Base-by-base conservation (phyloP, 2,797 vertebrate genomes). In the Naso thynnoides region DNA sequence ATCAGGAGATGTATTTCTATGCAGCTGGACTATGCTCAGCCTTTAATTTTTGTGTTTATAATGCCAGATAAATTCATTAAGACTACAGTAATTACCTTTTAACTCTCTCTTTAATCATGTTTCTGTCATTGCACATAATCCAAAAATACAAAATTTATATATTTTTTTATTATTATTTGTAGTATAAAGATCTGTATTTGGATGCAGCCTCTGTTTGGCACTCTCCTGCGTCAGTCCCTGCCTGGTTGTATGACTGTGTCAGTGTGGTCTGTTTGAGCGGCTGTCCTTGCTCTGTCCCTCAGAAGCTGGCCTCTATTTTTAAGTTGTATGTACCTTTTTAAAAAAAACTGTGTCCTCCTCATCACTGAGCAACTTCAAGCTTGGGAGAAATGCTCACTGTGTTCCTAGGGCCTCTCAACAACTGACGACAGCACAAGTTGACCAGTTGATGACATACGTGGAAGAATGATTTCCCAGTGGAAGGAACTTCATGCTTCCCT, bases 221-320 rank as follows among this genome's bases (percentile, higher is more conserved):
- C 23, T 70, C 47, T 23, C 67, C 42, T 58, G 16, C 45, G n/a
- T 70, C 57, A 14, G 41, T 61, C 24, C 16, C 53, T 56, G n/a
- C 4, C 27, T 44, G 21, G 6, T 33, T 50, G 49, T 62, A 57
- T 41, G 49, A 41, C 27, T 69, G 45, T 64, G 72, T 75, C 41
- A 38, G 67, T 78, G 47, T 56, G 8, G 70, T 67, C 70, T 77
- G 19, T 72, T 24, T 15, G 29, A 80, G 29, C 56, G 59, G 58
- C 66, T 79, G 75, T 82, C 80, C 79, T 86, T 78, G 66, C 74
- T 67, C 42, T 42, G 74, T 78, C 71, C 81, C 75, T 76, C 50
- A 77, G 70, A 89, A 52, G 24, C 73, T 60, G 67, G 36, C 49
- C 86, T 88, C 79, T 77, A 79, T 88, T 87, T 86, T 73, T 65